phyloP scores from a whole-genome alignment of 2,888 invertebrate genomes.

The Muscina levida region DNA sequence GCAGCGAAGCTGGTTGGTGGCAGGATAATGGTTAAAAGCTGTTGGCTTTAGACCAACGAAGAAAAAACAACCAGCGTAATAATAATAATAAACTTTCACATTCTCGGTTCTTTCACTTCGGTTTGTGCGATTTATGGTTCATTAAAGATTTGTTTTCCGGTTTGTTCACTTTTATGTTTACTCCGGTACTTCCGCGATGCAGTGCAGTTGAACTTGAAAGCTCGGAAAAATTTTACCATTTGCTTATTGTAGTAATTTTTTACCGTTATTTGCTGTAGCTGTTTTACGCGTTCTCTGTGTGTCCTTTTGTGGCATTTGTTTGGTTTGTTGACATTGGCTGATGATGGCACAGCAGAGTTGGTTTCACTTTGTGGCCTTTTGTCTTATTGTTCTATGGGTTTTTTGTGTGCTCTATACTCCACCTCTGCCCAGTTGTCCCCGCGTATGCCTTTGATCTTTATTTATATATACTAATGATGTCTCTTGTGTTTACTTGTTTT shows the following conservation, averaged over 20 bases:
- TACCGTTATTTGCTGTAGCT: constrained; percentile 72
- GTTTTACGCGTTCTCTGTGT: constrained; percentile 45
- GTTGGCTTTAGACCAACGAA: constrained; percentile 23
- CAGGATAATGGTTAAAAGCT: no score
- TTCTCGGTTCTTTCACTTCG: constrained; percentile 1
- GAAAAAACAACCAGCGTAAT: no score
- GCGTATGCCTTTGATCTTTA: constrained; percentile 67
- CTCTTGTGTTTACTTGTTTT: constrained; percentile 46
- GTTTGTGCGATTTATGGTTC: constrained; percentile 61
- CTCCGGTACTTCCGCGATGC: constrained; percentile 55
- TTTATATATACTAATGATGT: constrained; percentile 69
- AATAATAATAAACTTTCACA: constrained; percentile 15
- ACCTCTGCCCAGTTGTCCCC: constrained; percentile 35
- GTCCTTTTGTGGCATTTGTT: constrained; percentile 56
- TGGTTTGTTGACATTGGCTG: constrained; percentile 42
- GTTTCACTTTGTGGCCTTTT: constrained; percentile 67
- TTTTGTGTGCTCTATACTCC: constrained; percentile 22
- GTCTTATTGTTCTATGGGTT: constrained; percentile 36
- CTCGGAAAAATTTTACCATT: constrained; percentile 15
- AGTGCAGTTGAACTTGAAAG: constrained; percentile 29
- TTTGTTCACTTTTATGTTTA: constrained; percentile 65
- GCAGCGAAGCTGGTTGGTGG: constrained; percentile 10
- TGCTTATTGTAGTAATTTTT: constrained; percentile 51
- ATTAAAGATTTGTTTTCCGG: constrained; percentile 68
- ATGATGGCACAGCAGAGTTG: constrained; percentile 72